phyloP scores from a whole-genome alignment of 2,113 vertebrate genomes.

The Corythaeola cristata region DNA sequence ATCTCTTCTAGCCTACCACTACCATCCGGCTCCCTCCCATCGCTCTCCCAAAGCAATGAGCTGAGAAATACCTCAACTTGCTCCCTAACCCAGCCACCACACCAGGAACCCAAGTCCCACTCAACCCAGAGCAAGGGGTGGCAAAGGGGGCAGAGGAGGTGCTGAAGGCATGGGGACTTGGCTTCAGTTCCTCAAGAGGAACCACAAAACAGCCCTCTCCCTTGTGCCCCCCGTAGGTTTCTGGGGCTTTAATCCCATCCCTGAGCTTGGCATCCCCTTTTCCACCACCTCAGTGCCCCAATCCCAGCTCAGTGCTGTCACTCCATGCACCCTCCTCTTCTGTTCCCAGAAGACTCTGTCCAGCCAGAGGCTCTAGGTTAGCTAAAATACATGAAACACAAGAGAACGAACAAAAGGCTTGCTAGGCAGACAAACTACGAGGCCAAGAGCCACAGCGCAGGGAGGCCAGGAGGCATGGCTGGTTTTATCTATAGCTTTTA shows the following conservation, averaged over 20 bases:
- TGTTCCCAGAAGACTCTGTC: background rate
- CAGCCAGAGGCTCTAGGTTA: background rate
- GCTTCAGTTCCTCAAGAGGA: background rate
- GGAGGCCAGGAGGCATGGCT: background rate
- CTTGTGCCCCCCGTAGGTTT: background rate
- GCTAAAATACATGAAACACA: background rate
- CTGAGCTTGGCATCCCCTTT: background rate
- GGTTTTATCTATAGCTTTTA: background rate
- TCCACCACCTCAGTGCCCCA: fast-evolving
- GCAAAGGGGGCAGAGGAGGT: background rate
- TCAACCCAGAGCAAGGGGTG: background rate
- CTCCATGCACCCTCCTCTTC: background rate
- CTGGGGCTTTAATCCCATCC: background rate
- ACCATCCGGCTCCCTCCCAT: background rate
- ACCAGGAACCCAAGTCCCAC: fast-evolving
- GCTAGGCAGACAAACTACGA: background rate
- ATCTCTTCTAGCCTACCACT: background rate
- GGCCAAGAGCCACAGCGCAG: background rate
- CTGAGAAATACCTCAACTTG: background rate
- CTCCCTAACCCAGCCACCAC: background rate
- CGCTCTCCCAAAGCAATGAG: background rate
- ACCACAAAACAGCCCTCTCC: background rate
- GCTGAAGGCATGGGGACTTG: background rate
- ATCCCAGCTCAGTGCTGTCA: background rate
- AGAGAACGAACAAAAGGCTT: background rate